Evolutionary conservation across 2,797 vertebrate genomes (phyloP), one percentile per base, ranked within the genome.

Genomic region (Chloroceryle inda): DNA sequence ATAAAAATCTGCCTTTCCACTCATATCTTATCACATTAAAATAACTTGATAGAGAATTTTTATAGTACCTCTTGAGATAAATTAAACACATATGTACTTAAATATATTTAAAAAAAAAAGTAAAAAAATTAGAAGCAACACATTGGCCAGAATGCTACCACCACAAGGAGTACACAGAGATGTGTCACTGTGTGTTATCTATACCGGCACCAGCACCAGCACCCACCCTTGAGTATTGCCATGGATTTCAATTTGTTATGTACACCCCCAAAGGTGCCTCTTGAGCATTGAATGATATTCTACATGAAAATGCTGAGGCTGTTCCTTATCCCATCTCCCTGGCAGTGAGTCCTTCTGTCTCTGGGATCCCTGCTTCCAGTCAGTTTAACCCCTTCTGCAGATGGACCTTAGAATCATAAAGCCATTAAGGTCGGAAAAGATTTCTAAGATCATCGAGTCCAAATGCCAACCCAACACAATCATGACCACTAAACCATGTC

Each of bases 41-140:
- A 50, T 58, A 78, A 64, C 58, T 26, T 59, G 19, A 20, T 56
- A 33, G 47, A 33, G 27, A 44, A 66, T 52, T 66, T 76, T 81
- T 44, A n/a, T 26, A 16, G 22, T 37, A 33, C 6, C 10, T 18
- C 37, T 61, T 24, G 44, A 73, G 40, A 31, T 62, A 49, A 74
- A 81, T 77, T 64, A 56, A 77, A 27, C 13, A 55, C 5, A 5
- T 45, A 61, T 85, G 15, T 69, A 13, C 37, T 78, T 85, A 77
- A 78, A 71, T 47, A 66, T 27, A 17, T 19, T 6, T 18, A 27
- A 37, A 33, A 23, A 27, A 17, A 16, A 14, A 22, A 8, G 42
- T 18, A 31, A 22, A 8, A 62, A 29, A 31, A 40, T 22, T 50
- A 59, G 2, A 22, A 73, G 6, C 14, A 63, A 37, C 0, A 0